Conservation (phyloP, 2,888 invertebrate species). For the Leucoma salicis region DNA sequence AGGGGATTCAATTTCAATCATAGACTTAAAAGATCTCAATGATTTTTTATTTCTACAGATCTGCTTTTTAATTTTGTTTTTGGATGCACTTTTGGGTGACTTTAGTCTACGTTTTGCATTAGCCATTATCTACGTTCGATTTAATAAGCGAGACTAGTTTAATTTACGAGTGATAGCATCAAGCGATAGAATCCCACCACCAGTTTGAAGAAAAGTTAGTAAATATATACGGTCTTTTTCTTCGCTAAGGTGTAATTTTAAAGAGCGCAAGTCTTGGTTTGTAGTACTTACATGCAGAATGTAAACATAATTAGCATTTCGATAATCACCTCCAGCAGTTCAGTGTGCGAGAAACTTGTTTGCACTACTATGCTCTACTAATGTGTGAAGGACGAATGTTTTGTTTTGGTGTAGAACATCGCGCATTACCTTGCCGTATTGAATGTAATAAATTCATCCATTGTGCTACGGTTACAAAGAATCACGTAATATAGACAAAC, state of each 20-base stretch:
- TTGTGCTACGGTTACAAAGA: constrained; percentile 38
- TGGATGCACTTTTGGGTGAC: constrained; percentile 51
- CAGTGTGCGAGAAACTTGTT: constrained; percentile 69
- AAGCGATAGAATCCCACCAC: constrained; percentile 69
- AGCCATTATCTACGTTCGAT: constrained; percentile 65
- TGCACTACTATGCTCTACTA: constrained; percentile 71
- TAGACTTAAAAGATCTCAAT: constrained; percentile 43
- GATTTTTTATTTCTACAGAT: constrained; percentile 51
- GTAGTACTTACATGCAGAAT: constrained; percentile 72
- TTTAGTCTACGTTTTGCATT: constrained; percentile 66
- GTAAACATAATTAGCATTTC: constrained; percentile 63
- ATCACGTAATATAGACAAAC: constrained; percentile 25
- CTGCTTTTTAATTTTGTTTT: constrained; percentile 44
- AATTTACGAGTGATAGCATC: constrained; percentile 36
- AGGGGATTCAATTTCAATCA: constrained; percentile 2
- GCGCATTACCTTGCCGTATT: constrained; percentile 68
- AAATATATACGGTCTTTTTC: constrained; percentile 36
- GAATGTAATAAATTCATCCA: constrained; percentile 44
- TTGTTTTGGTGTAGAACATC: constrained; percentile 66
- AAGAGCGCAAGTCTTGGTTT: constrained; percentile 38
- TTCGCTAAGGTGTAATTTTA: constrained; percentile 40
- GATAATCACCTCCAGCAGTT: constrained; percentile 72
- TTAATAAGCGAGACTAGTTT: constrained; percentile 55
- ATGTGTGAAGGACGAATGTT: constrained; percentile 79
- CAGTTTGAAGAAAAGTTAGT: constrained; percentile 51